phyloP scores from a whole-genome alignment of 1,140 invertebrate genomes.

The Diabrotica virgifera region DNA sequence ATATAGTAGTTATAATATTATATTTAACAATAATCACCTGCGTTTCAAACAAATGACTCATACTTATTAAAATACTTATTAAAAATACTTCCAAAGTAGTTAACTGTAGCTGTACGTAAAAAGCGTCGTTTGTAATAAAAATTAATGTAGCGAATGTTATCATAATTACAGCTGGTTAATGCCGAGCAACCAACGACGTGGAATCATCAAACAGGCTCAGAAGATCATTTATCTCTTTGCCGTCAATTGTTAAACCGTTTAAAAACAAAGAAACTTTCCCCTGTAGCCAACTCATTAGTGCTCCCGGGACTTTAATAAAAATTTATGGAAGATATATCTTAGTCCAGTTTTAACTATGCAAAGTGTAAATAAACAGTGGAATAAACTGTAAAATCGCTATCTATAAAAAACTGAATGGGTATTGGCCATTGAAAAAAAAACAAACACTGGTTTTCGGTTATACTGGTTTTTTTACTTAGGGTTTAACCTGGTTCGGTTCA shows the following conservation, averaged over 20 bases:
- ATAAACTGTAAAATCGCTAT: too few relatives aligned
- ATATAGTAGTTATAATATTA: too few relatives aligned
- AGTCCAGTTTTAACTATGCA: neutral
- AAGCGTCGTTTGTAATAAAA: conserved; percentile 3
- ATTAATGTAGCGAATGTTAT: conserved; percentile 9
- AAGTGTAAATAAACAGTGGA: too few relatives aligned
- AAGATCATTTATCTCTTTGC: conserved; percentile 6
- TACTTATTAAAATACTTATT: too few relatives aligned
- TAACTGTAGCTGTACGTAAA: neutral
- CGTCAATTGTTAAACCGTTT: conserved; percentile 10
- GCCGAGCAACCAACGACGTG: neutral
- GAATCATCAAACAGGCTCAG: conserved; percentile 1
- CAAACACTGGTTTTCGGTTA: too few relatives aligned
- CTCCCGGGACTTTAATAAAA: conserved; percentile 26
- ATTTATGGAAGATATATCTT: conserved; percentile 21
- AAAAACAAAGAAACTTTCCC: conserved; percentile 16
- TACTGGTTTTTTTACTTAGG: too few relatives aligned
- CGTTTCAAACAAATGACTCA: too few relatives aligned
- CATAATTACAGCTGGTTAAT: conserved; percentile 1
- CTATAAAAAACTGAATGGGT: too few relatives aligned
- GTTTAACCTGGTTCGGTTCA: too few relatives aligned
- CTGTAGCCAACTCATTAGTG: neutral
- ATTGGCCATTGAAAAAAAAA: too few relatives aligned
- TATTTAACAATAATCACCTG: too few relatives aligned
- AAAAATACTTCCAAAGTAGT: neutral